phyloP scores from a whole-genome alignment of 2,888 invertebrate genomes.

The Bhutanitis thaidina region DNA sequence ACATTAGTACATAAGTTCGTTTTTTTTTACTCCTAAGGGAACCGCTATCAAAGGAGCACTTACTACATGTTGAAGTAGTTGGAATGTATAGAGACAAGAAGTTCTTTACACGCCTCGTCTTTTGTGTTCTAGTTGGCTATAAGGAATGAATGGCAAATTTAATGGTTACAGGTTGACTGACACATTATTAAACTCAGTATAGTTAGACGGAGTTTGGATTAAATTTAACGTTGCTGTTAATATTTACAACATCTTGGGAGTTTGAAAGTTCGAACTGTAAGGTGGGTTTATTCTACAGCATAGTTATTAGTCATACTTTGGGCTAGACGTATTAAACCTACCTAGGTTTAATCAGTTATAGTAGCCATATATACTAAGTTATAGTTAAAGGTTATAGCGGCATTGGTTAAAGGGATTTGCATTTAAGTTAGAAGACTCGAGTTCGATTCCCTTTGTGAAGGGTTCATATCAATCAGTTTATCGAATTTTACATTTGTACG shows the following conservation, averaged over 20 bases:
- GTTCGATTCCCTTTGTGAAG: too few species aligned
- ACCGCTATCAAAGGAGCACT: not conserved
- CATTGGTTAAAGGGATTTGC: too few species aligned
- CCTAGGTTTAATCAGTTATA: too few species aligned
- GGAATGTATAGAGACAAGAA: not conserved
- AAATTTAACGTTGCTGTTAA: constrained; percentile 30
- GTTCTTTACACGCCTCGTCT: constrained; percentile 20
- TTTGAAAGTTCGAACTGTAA: not conserved
- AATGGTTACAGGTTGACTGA: constrained; percentile 25
- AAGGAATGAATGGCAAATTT: constrained; percentile 29
- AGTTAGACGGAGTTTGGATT: constrained; percentile 27
- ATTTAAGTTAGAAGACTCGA: too few species aligned
- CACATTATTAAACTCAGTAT: constrained; percentile 20
- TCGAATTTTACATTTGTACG: too few species aligned
- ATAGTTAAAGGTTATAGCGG: too few species aligned
- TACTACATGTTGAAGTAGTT: not conserved
- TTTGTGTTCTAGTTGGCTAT: constrained; percentile 37
- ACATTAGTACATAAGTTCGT: too few species aligned
- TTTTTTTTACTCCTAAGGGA: not conserved
- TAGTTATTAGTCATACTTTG: too few species aligned
- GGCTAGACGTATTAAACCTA: too few species aligned
- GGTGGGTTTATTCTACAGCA: too few species aligned
- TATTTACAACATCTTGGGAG: constrained; percentile 14
- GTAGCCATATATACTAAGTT: too few species aligned
- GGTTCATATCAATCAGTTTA: too few species aligned